Evolutionary conservation across 2,113 vertebrate genomes (phyloP).

Genomic region (Addax nasomaculatus): DNA sequence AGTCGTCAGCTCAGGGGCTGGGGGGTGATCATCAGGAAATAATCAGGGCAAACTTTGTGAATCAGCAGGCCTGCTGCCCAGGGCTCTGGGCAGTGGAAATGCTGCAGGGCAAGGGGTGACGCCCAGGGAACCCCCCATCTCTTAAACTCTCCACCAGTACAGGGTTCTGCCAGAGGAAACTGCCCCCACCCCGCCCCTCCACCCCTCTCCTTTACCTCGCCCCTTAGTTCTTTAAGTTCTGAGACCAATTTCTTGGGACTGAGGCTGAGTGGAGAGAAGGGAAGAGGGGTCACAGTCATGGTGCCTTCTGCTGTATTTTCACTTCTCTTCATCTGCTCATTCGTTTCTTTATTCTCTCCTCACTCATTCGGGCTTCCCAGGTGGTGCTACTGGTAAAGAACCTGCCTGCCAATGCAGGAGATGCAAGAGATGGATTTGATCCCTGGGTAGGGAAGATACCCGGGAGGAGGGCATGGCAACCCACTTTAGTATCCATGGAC

Average conservation of each 20-base stretch:
- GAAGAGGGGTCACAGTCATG: not conserved
- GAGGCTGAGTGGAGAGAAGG: not conserved
- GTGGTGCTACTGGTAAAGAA: not conserved
- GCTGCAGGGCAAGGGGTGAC: not conserved
- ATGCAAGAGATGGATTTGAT: not conserved
- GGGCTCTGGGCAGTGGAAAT: not conserved
- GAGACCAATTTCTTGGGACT: not conserved
- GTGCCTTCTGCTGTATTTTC: not conserved
- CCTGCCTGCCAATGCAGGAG: not conserved
- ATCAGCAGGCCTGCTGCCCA: not conserved
- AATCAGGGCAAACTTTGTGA: not conserved
- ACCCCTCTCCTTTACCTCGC: not conserved
- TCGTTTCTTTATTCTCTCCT: not conserved
- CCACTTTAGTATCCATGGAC: not conserved
- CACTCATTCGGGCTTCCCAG: not conserved
- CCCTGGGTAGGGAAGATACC: not conserved
- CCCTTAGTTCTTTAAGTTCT: not conserved
- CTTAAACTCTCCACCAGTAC: not conserved
- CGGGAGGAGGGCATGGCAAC: not conserved
- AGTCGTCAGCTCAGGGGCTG: not conserved
- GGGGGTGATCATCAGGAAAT: not conserved
- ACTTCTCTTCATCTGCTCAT: not conserved
- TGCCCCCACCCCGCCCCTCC: not conserved
- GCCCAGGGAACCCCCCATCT: not conserved
- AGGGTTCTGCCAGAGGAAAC: not conserved